A percentile compares a stretch with the other conserved stretches of the same genome.
These are phyloP conservation scores for Drosophila obscura DNA, from an alignment of 1,140 invertebrate genomes.

Conservation along the genomic window DNA sequence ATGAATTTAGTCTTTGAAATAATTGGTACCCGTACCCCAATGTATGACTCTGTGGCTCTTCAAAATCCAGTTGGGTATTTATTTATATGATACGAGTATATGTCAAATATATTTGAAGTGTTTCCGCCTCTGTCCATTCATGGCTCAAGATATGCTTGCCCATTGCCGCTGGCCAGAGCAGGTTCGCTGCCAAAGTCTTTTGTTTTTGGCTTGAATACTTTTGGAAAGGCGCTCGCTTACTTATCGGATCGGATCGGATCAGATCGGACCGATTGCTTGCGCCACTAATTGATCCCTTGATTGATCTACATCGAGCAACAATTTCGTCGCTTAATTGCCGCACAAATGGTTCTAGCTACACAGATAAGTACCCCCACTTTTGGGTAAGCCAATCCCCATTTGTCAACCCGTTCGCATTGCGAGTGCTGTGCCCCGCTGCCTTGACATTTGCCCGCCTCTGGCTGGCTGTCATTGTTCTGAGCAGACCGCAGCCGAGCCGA, in stretches of 20 bases:
- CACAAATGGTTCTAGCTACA: background rate
- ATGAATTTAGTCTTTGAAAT: background rate
- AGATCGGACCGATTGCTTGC: no score
- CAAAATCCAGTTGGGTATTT: no score
- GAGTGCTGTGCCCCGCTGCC: slow-evolving; percentile 23
- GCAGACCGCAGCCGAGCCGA: background rate
- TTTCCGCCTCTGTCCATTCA: no score
- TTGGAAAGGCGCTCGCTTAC: no score
- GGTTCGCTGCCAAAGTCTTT: slow-evolving; percentile 29
- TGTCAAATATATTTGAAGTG: no score
- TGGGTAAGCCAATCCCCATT: background rate
- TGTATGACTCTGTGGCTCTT: no score
- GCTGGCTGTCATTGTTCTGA: slow-evolving; percentile 31
- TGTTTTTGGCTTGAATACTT: slow-evolving; percentile 1
- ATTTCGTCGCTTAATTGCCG: background rate
- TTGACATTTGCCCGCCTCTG: slow-evolving; percentile 36
- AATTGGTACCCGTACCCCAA: no score
- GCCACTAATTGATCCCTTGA: no score
- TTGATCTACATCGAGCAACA: background rate
- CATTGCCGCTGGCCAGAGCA: background rate
- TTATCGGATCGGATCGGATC: no score
- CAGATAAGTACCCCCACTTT: no score
- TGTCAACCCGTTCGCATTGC: slow-evolving; percentile 36
- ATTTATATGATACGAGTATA: no score
- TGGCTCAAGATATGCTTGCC: no score